Evolutionary conservation across 2,888 invertebrate genomes (phyloP).

Genomic region (Pyrrhia umbra): DNA sequence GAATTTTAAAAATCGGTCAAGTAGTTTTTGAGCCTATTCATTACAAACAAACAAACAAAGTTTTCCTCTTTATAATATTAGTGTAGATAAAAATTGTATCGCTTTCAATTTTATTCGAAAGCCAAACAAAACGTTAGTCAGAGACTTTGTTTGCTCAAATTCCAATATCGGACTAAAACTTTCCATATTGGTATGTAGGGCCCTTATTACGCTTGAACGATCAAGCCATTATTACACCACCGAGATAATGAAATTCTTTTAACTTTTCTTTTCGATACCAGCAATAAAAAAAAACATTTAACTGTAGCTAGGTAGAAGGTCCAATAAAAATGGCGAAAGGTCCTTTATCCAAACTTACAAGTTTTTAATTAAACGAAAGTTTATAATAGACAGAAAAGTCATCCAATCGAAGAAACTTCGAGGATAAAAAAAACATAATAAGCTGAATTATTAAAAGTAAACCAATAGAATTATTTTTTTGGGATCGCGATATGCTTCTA

Average conservation of each 20-base stretch:
- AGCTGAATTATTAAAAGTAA: not conserved
- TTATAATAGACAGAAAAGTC: not conserved
- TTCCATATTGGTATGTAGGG: not conserved
- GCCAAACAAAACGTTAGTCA: too few relatives aligned
- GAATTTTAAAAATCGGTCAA: too few relatives aligned
- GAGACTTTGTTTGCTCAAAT: not conserved
- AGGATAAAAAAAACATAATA: not conserved
- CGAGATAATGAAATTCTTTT: not conserved
- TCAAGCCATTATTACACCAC: constrained; percentile 1
- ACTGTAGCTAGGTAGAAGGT: not conserved
- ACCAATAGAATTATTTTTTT: too few relatives aligned
- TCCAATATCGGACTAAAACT: constrained; percentile 9
- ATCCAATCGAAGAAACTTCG: not conserved
- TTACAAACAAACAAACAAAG: too few relatives aligned
- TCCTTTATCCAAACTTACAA: not conserved
- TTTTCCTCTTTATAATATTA: too few relatives aligned
- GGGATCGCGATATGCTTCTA: too few relatives aligned
- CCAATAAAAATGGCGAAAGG: not conserved
- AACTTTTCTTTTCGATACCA: not conserved
- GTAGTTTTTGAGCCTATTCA: too few relatives aligned
- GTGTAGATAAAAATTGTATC: too few relatives aligned
- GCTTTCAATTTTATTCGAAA: not conserved
- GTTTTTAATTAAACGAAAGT: constrained; percentile 12
- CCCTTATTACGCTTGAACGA: constrained; percentile 1
- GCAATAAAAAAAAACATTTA: constrained; percentile 5